Base-by-base conservation (phyloP, 2,888 invertebrate genomes). In the Polietes domitor region DNA sequence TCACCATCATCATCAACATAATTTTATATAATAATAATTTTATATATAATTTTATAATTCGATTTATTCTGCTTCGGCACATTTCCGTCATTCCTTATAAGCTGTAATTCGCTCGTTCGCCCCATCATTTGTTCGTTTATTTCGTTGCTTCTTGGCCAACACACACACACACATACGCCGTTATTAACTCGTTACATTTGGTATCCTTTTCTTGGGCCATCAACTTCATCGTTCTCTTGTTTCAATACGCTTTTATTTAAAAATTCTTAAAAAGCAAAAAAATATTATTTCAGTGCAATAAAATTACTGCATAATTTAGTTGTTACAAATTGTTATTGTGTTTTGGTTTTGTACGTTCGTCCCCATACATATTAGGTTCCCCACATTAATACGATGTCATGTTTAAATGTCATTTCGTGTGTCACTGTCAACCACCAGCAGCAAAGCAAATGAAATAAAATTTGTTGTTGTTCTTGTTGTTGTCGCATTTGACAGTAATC, bases 51-150 rank as follows among this genome's bases (percentile, higher is more conserved):
- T 81, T 76, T 70, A 81, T 84, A 81, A 84, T 84, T 84, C 84
- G 81, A 84, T 84, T 84, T 84, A 84, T 84, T 84, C 78, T 81
- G 78, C 84, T 84, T 81, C 81, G 81, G 84, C 81, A 81, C 78
- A 73, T 84, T 84, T 84, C 84, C 84, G 84, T 81, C 84, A 81
- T 84, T 84, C 81, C 81, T 76, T 81, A 19, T 68, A 65, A 37
- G 37, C 41, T 21, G 65, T 81, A 76, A 73, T 73, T 78, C 72
- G 68, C 78, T 81, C 84, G 76, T 76, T 84, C 81, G 72, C 74
- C 37, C 68, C 75, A 72, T n/a, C 77, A 78, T 76, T 77, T 77
- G 75, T 75, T 81, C 84, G 78, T 63, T 58, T 80, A 74, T 80
- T 74, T 70, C 65, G 32, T 77, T 65, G 28, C 55, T 70, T 70